Evolutionary conservation across 1,140 invertebrate species (phyloP), one percentile per base, ranked within the genome.

Genomic region (Nasonia vitripennis): DNA sequence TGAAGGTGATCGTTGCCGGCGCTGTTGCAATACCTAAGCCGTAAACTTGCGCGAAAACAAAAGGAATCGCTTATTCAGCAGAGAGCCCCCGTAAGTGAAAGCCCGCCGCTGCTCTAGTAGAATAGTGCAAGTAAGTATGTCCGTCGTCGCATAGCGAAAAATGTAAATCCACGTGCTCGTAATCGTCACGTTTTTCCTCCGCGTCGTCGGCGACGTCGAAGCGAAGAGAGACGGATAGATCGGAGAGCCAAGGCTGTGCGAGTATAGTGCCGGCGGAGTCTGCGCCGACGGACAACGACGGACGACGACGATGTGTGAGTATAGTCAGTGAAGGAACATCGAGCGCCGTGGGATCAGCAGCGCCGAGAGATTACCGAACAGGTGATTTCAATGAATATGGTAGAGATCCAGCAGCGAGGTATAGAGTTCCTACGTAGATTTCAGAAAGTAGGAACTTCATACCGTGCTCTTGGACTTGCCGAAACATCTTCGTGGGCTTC

Each of bases 401-500:
- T 93, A 93, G 90, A 93, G 92, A 93, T 93, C 91, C 92, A 93
- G 92, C 91, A 93, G 92, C 92, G 92, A 93, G 92, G 92, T 93
- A 93, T 93, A 92, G 92, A 92, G 92, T 93, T 93, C 92, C 92
- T 93, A 93, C 92, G 92, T 93, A 92, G 91, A 89, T 90, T 91
- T 93, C 89, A 91, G 91, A 92, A 92, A 92, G 92, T 93, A 93
- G 92, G 92, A 93, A 93, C 91, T 93, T 93, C 92, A 93, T 93
- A 93, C 93, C 93, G 93, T 93, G 93, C 92, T 93, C 92, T 93
- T 93, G 93, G 93, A 93, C 92, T 93, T 93, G 93, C 92, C 92
- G 91, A 92, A 93, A 93, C 90, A 91, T 92, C 91, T 87, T 91
- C 91, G 82, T 79, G 83, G 55, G 10, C 73, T 37, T 37, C 51